Evolutionary conservation across 1,140 invertebrate genomes (phyloP).

Genomic region (Diachasmimorpha longicaudata): DNA sequence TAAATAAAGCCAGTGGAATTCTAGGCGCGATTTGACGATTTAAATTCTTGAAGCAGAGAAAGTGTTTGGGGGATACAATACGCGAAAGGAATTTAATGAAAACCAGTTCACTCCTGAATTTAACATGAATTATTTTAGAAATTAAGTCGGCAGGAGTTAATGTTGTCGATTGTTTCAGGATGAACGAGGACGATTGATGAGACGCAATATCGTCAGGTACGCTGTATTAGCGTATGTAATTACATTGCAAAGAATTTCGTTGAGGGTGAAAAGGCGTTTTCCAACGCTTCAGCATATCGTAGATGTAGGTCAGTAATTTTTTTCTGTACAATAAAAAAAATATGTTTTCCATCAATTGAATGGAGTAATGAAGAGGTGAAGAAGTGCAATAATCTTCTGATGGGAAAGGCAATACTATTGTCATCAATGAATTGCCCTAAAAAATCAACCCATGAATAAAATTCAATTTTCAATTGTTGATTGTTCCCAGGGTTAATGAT

Average conservation of each 20-base stretch:
- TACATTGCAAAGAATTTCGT: slow-evolving; percentile 83
- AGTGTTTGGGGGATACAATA: neutral
- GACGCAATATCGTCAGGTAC: slow-evolving; percentile 89
- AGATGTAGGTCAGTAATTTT: slow-evolving; percentile 71
- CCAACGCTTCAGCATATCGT: slow-evolving; percentile 90
- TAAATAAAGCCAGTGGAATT: neutral
- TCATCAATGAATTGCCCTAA: no score
- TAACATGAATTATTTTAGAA: neutral
- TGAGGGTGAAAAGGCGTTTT: slow-evolving; percentile 87
- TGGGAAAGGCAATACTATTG: no score
- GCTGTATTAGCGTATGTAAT: slow-evolving; percentile 88
- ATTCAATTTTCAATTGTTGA: neutral
- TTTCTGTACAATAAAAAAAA: neutral
- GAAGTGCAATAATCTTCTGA: no score
- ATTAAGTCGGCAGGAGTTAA: neutral
- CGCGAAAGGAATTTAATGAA: neutral
- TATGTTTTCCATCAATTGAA: neutral
- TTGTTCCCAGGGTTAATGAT: slow-evolving; percentile 79
- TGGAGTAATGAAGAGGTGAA: no score
- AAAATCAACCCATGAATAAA: no score
- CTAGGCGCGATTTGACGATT: neutral
- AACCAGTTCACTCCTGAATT: neutral
- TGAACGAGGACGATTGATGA: slow-evolving; percentile 83
- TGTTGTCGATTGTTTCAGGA: slow-evolving; percentile 67
- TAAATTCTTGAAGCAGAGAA: neutral